Conservation (phyloP, 2,113 vertebrate species). For the Psilopsiagon aurifrons region DNA sequence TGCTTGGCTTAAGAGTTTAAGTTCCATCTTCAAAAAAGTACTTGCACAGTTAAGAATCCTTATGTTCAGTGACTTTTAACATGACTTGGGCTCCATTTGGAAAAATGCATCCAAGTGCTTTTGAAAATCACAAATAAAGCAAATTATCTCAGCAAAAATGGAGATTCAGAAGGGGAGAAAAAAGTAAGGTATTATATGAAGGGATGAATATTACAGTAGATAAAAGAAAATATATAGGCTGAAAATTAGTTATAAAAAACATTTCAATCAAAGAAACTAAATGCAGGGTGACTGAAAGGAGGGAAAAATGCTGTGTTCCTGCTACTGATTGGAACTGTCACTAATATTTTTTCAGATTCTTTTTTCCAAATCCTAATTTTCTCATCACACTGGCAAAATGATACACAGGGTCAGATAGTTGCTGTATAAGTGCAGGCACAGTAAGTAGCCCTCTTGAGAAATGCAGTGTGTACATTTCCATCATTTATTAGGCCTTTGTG, state of each 20-base stretch:
- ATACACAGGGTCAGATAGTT: background rate
- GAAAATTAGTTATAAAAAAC: background rate
- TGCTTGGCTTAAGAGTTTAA: background rate
- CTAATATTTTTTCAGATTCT: background rate
- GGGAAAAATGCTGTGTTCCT: background rate
- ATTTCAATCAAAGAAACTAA: background rate
- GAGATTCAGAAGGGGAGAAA: background rate
- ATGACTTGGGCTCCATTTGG: background rate
- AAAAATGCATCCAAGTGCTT: background rate
- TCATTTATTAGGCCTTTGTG: background rate
- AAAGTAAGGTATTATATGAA: background rate
- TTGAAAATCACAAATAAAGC: background rate
- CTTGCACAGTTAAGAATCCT: background rate
- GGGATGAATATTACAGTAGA: background rate
- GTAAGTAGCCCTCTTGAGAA: background rate
- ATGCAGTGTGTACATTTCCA: background rate
- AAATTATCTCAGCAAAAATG: background rate
- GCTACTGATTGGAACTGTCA: background rate
- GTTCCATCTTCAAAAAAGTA: background rate
- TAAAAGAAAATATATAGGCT: background rate
- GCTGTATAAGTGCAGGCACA: background rate
- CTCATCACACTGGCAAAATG: background rate
- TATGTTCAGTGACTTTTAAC: background rate
- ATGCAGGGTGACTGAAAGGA: background rate
- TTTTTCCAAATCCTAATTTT: background rate